Conservation (phyloP, 2,888 invertebrate genomes). For the Cryptocephalus primarius region DNA sequence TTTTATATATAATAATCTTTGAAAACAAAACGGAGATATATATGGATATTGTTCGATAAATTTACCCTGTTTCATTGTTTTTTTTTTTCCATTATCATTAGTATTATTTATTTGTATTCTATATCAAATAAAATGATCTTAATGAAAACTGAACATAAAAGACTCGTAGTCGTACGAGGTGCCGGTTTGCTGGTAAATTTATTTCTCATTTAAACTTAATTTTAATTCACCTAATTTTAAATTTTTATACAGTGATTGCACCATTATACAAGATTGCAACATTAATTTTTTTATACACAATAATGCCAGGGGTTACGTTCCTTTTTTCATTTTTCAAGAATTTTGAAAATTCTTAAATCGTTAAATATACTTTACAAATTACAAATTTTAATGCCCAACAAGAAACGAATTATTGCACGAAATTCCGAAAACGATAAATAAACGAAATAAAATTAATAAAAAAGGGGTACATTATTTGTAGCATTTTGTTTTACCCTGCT, state of each 20-base stretch:
- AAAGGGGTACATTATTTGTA: conserved; percentile 11
- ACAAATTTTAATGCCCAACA: conserved; percentile 10
- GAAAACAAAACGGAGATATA: conserved; percentile 13
- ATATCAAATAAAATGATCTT: background rate
- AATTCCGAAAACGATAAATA: conserved; percentile 4
- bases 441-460: conserved; percentile 5
- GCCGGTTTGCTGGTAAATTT: conserved; percentile 18
- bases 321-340: conserved; percentile 23
- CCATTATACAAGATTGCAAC: conserved; percentile 36
- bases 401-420: conserved; percentile 17
- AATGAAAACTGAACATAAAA: conserved; percentile 10
- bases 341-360: conserved; percentile 12
- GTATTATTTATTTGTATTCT: background rate
- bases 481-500: conserved; percentile 25
- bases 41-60: conserved; percentile 31
- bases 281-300: conserved; percentile 33
- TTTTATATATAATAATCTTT: too few species aligned
- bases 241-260: conserved; percentile 35
- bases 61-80: conserved; percentile 35
- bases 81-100: too few species aligned
- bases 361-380: conserved; percentile 9
- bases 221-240: background rate
- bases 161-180: conserved; percentile 30
- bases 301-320: conserved; percentile 40
- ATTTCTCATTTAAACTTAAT: too few species aligned